Evolutionary conservation across 2,113 vertebrate genomes (phyloP), one percentile per base, ranked within the genome.

Genomic region (Nannobrachium achirus): DNA sequence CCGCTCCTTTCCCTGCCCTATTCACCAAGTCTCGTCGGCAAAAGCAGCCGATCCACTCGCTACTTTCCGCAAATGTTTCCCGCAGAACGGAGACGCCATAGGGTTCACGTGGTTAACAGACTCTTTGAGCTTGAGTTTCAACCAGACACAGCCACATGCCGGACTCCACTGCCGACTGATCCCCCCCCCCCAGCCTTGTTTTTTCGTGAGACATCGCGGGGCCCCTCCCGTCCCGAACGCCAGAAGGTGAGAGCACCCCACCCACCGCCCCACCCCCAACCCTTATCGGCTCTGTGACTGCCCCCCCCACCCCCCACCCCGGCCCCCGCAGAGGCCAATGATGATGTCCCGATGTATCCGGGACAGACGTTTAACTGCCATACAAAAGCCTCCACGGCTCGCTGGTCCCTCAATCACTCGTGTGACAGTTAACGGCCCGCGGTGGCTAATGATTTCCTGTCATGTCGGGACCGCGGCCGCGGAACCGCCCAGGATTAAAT

Each of bases 381-480:
- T 63, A 81, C 90, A 88, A 88, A 92, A 86, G 25, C 25, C 78
- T 77, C 84, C 80, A 87, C 15, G 86, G 87, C 86, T 88, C 86
- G 63, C 87, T 89, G 91, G 86, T 86, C 84, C 86, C 82, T 92
- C 90, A 91, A 90, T 93, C 91, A 90, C 88, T 92, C 90, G 88
- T 91, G 85, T 92, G 92, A 92, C 89, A 89, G 90, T 92, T 91
- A 93, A 89, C 90, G 66, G 89, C 86, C 91, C 81, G 55, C 74
- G 66, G 87, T 85, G 87, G 81, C 86, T 92, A 94, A 94, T 92
- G 92, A 93, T 93, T 92, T 92, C 83, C 90, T 88, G 92, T 92
- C 92, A 91, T 91, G 91, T 93, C 86, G 75, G 9, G 83, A 75
- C 74, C 73, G 63, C 53, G 56, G 86, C 80, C 33, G 82, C 66